Conservation (phyloP, 2,113 vertebrate genomes). For the Tachysurus fulvidraco region DNA sequence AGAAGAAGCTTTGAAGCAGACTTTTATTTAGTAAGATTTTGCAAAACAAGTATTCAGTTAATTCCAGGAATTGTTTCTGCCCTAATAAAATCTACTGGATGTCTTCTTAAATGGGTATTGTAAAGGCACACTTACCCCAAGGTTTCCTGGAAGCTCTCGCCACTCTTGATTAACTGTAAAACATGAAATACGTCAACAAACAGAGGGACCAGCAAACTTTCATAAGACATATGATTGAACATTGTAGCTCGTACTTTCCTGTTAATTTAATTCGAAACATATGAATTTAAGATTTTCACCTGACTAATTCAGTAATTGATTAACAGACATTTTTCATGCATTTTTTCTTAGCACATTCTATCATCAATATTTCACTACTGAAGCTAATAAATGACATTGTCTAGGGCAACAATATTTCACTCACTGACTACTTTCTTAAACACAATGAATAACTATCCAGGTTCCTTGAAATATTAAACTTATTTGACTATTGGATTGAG, state of each 20-base stretch:
- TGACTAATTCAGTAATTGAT: background rate
- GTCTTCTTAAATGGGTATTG: background rate
- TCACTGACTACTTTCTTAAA: conserved; percentile 28
- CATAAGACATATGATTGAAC: background rate
- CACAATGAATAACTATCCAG: background rate
- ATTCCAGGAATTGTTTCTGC: background rate
- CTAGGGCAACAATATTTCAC: background rate
- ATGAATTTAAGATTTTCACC: background rate
- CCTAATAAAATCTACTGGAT: background rate
- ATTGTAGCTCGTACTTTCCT: background rate
- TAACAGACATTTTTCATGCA: background rate
- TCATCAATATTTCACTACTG: background rate
- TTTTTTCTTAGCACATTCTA: background rate
- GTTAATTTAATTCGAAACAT: background rate
- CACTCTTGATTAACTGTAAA: conserved; percentile 15
- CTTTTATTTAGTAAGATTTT: background rate
- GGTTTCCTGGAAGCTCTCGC: background rate
- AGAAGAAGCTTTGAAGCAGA: background rate
- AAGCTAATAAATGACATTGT: background rate
- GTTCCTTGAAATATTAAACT: background rate
- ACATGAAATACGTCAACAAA: conserved; percentile 5
- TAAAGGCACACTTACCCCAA: background rate
- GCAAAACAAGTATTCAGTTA: background rate
- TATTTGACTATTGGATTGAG: background rate
- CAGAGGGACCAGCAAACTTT: background rate